phyloP scores from a whole-genome alignment of 2,888 invertebrate species.

The Acronicta alni region DNA sequence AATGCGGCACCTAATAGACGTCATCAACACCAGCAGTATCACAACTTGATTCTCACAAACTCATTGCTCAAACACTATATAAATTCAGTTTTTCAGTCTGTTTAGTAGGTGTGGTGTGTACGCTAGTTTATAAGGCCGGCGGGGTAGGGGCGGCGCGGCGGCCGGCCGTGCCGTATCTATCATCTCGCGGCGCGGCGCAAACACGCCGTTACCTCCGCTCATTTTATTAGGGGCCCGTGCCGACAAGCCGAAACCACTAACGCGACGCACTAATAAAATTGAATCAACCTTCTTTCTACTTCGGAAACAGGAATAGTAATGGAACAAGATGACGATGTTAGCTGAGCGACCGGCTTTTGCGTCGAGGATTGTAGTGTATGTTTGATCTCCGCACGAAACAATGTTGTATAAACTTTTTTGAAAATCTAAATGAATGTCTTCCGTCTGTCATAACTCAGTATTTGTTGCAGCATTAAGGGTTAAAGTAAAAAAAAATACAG shows the following conservation, averaged over 20 bases:
- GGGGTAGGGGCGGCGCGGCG: constrained; percentile 52
- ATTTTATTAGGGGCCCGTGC: constrained; percentile 84
- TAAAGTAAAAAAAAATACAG: no score
- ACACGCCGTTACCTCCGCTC: constrained; percentile 85
- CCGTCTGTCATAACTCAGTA: no score
- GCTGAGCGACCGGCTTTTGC: no score
- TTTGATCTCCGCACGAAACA: no score
- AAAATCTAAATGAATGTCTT: no score
- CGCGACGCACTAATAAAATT: constrained; percentile 74
- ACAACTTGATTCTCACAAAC: constrained; percentile 17
- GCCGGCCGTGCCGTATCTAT: constrained; percentile 84
- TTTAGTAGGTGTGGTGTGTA: constrained; percentile 65
- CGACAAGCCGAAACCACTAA: constrained; percentile 68
- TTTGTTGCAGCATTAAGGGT: no score
- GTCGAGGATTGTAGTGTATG: constrained; percentile 18
- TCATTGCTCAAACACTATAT: constrained; percentile 47
- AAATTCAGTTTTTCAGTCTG: constrained; percentile 60
- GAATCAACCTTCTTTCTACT: constrained; percentile 67
- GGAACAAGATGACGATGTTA: constrained; percentile 41
- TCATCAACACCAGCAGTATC: background rate
- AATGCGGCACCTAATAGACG: no score
- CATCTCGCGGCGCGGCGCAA: constrained; percentile 81
- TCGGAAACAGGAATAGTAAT: constrained; percentile 55
- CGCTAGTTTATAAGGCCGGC: constrained; percentile 78
- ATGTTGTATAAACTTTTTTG: no score